Base-by-base conservation (phyloP, 92 coral and sea anemone genomes). In the Epizoanthus ramosus region DNA sequence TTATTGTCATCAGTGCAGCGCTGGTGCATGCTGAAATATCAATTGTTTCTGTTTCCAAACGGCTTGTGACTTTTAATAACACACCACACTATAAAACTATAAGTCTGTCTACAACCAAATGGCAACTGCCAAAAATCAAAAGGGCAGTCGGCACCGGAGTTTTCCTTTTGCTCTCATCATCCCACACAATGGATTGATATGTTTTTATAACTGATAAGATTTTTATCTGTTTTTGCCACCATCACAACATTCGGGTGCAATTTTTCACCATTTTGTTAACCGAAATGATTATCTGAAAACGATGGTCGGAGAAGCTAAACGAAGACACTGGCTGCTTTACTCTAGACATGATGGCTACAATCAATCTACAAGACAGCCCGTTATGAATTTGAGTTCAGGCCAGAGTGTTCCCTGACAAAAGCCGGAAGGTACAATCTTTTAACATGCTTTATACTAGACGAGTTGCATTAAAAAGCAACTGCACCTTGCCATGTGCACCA, bases 351-450 rank as follows among this genome's bases (percentile, higher is more conserved):
- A 10, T 21, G 71, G 61, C 82, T 61, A 59, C 58, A 41, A 77
- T 31, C 9, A 35, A n/a, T 19, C 56, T 37, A n/a, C 69, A 22
- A 67, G 37, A 76, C n/a, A 7, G 71, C 58, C 82, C 82, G 82
- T 77, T 77, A 77, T 63, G 64, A 19, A 21, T 60, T 77, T 77
- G 82, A 77, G 71, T 77, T 77, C 69, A 39, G 69, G 82, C 82
- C 82, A 77, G 60, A 77, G 58, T 39, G 82, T 65, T 77, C 71
- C n/a, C 53, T 77, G 82, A 63, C 50, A 21, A 63, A 77, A 22
- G 71, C 70, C 82, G 70, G 82, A 63, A 77, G 71, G 82, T 14
- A 60, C 16, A 39, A 77, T 77, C 82, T 77, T 63, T 77, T 77
- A 77, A 57, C 70, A 61, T 63, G 82, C 43, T 77, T 60, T 72